These are phyloP conservation scores for Melolontha melolontha DNA, from an alignment of 2,888 invertebrate species.

Conservation along the genomic window DNA sequence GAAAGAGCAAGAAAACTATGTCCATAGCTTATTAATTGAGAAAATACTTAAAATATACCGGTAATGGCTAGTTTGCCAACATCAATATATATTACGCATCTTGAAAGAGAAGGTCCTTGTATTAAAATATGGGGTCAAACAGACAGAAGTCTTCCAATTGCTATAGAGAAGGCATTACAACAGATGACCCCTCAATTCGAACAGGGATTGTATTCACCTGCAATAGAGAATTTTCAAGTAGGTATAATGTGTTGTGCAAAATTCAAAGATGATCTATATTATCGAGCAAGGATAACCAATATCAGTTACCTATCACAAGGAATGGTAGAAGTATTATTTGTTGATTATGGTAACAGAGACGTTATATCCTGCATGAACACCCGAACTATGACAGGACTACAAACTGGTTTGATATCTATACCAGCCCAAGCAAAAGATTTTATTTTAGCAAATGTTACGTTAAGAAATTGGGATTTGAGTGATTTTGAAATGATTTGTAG, in stretches of 20 bases:
- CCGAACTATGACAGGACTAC: constrained; percentile 70
- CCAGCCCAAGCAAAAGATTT: constrained; percentile 73
- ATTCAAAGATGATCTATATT: constrained; percentile 76
- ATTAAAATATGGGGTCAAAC: constrained; percentile 80
- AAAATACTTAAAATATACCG: not conserved
- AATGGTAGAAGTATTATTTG: constrained; percentile 74
- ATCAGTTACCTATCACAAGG: constrained; percentile 67
- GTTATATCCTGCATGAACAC: constrained; percentile 71
- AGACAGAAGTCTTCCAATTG: constrained; percentile 70
- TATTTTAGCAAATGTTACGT: constrained; percentile 70
- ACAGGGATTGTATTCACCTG: constrained; percentile 62
- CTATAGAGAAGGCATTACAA: constrained; percentile 69
- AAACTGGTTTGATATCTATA: constrained; percentile 63
- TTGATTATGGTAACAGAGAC: constrained; percentile 77
- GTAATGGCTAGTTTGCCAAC: constrained; percentile 39
- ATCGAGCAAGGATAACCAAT: constrained; percentile 72
- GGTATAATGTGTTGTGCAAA: constrained; percentile 75
- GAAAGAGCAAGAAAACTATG: constrained; percentile 16
- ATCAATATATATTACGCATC: constrained; percentile 70
- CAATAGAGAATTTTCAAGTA: constrained; percentile 59
- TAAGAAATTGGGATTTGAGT: constrained; percentile 69
- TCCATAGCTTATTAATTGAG: constrained; percentile 3
- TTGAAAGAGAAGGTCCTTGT: constrained; percentile 77
- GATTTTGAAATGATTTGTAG: constrained; percentile 63
- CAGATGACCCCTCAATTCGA: constrained; percentile 67